Base-by-base conservation (phyloP, 2,113 vertebrate genomes). In the Gorsachius goisagi region DNA sequence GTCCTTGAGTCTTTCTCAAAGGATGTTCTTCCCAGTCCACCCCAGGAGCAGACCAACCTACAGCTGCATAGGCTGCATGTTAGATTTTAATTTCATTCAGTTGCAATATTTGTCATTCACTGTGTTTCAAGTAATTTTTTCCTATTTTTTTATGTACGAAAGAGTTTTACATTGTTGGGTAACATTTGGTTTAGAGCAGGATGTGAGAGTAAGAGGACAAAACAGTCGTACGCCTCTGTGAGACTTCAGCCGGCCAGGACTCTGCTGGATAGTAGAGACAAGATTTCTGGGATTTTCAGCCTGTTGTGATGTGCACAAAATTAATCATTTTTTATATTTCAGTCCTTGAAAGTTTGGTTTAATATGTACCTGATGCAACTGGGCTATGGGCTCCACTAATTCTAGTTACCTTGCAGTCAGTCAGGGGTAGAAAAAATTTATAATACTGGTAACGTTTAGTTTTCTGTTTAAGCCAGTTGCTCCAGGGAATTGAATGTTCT, bases 1-100 rank as follows among this genome's bases (percentile, higher is more conserved):
- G 39, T 92, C 55, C 62, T 33, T 15, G 47, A 92, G n/a, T 50
- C 37, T 74, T 90, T 92, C 82, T 88, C 58, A 91, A 91, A 88
- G 73, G 53, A 18, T 87, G 11, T 50, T 79, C 80, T 85, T 71
- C 23, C 41, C 53, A 67, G 45, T n/a, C 52, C 50, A 50, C 33
- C 26, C 41, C 47, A 58, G 26, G n/a, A 72, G 82, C 59, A 77
- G 67, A 83, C 59, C 39, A 91, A 37, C 37, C 63, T 95, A 58
- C 37, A 83, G 71, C 47, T 73, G 55, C 0, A 0, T 44, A 88
- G 77, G n/a, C 9, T 41, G 26, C 0, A 0, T 18, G 45, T 59
- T 72, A 53, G 49, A 35, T 72, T 68, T 60, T 75, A 22, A 79
- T 89, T 94, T 91, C 11, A 18, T 75, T 91, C 59, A 12, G 14